A percentile compares a stretch with the other conserved stretches of the same genome.
These are phyloP conservation scores for Chloroceryle amazona DNA, from an alignment of 2,797 vertebrate species.

Conservation along the genomic window DNA sequence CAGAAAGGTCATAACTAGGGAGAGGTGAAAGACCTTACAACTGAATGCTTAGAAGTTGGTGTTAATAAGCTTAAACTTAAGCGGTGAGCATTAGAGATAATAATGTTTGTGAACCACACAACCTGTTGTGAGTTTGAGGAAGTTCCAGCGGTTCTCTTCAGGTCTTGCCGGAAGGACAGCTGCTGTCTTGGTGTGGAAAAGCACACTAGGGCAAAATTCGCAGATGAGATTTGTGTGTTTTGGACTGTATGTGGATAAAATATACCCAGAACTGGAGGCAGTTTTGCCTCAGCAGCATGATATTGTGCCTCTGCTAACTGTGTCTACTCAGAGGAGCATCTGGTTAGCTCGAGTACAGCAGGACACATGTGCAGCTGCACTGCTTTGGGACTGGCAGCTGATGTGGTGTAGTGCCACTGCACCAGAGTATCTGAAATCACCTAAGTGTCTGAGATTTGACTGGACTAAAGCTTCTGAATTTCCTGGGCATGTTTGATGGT, in stretches of 20 bases:
- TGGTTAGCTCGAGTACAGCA: rapidly evolving
- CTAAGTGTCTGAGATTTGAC: neutral
- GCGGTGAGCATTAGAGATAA: slow-evolving; percentile 33
- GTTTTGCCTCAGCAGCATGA: neutral
- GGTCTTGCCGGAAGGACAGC: neutral
- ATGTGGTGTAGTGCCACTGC: rapidly evolving
- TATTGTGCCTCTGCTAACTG: neutral
- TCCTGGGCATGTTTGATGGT: neutral
- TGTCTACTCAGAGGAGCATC: rapidly evolving
- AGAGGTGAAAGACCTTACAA: slow-evolving; percentile 54
- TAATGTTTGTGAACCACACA: slow-evolving; percentile 6
- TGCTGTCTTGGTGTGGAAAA: neutral
- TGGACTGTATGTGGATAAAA: neutral
- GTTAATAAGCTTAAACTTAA: slow-evolving; percentile 69
- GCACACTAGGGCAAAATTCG: rapidly evolving
- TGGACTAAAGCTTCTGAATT: neutral
- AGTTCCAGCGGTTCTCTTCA: neutral
- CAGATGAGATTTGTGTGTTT: rapidly evolving
- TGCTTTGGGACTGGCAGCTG: neutral
- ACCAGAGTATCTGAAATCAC: neutral
- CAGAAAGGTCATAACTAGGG: slow-evolving; percentile 12
- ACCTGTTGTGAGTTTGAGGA: neutral
- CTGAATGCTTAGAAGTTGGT: slow-evolving; percentile 14
- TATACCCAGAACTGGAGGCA: neutral
- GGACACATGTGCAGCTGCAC: rapidly evolving